Evolutionary conservation across 2,113 vertebrate genomes (phyloP).

Genomic region (Psilopsiagon aymara): DNA sequence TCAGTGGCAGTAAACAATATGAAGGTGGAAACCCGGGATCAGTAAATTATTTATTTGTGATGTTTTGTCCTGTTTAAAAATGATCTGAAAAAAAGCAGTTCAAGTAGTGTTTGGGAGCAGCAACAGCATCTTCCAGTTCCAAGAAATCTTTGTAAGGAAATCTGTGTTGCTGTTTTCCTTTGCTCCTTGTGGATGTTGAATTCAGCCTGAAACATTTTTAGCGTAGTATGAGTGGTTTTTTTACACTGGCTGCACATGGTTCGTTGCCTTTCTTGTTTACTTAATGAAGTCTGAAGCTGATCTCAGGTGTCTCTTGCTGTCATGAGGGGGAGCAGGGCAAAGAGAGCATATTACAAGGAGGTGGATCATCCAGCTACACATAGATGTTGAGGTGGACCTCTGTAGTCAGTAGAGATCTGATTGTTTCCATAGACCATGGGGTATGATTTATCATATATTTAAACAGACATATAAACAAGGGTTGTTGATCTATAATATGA

Average conservation of each 20-base stretch:
- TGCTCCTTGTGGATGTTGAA: background rate
- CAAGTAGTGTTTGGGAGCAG: background rate
- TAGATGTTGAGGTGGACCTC: background rate
- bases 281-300: background rate
- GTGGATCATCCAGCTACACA: background rate
- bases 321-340: background rate
- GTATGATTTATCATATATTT: background rate
- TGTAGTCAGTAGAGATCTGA: background rate
- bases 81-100: background rate
- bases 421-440: background rate
- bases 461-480: background rate
- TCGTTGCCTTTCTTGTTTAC: conserved; percentile 16
- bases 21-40: background rate
- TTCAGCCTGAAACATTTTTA: conserved; percentile 18
- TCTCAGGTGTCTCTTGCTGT: background rate
- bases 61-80: background rate
- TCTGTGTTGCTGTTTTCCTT: background rate
- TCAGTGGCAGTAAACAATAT: background rate
- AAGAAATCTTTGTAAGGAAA: background rate
- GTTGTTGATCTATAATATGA: background rate
- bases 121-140: background rate
- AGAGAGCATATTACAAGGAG: background rate
- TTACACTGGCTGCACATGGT: background rate
- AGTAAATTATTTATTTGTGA: background rate
- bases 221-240: background rate